Percentiles rank a stretch among this genome's conserved stretches.
Conservation (phyloP, 2,888 invertebrate genomes). For the Drosophila atroscutellata region DNA sequence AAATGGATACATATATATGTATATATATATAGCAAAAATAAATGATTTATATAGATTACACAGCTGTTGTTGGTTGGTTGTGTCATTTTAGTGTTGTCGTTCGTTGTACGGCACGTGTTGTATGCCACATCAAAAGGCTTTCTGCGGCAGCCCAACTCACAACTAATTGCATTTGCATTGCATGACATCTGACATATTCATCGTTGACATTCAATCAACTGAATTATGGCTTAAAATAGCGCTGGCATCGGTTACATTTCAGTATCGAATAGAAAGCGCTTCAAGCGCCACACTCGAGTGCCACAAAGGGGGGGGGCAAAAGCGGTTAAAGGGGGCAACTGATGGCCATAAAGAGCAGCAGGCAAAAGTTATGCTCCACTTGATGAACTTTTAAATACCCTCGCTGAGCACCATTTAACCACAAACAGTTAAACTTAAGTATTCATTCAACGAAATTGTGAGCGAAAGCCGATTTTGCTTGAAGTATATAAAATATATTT, state of each 20-base stretch:
- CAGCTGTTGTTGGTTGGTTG: background rate
- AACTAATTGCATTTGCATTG: slow-evolving; percentile 54
- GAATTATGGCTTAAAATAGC: slow-evolving; percentile 41
- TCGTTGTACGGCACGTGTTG: slow-evolving; percentile 27
- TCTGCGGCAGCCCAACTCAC: slow-evolving; percentile 26
- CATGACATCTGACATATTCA: slow-evolving; percentile 48
- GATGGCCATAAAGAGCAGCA: background rate
- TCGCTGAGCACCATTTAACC: background rate
- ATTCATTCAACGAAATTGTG: too few species aligned
- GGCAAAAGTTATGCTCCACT: background rate
- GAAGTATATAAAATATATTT: too few species aligned
- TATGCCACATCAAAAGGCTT: slow-evolving; percentile 36
- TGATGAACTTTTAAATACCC: background rate
- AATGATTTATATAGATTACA: background rate
- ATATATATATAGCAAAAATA: background rate
- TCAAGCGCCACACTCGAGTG: slow-evolving; percentile 1
- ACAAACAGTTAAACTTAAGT: background rate
- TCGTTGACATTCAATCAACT: slow-evolving; percentile 54
- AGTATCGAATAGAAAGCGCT: slow-evolving; percentile 7
- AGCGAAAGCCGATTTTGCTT: too few species aligned
- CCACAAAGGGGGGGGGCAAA: background rate
- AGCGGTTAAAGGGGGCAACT: background rate
- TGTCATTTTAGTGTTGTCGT: background rate
- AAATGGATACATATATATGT: slow-evolving; percentile 43
- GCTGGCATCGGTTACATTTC: slow-evolving; percentile 16